Evolutionary conservation across 2,113 vertebrate species (phyloP), one percentile per base, ranked within the genome.

Genomic region (Lucifuga dentata): DNA sequence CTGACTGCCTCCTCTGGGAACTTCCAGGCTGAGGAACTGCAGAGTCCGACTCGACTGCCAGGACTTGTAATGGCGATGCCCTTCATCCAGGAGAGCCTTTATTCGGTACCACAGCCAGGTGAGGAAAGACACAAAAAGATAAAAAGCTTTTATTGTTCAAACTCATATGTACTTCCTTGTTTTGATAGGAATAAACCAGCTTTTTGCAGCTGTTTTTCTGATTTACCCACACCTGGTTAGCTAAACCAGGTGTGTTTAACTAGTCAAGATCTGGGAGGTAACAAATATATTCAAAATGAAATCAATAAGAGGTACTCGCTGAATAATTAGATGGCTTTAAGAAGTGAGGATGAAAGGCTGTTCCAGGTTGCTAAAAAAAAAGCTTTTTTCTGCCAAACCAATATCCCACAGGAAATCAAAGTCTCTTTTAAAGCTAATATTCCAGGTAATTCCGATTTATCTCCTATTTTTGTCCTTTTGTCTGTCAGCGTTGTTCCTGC

Each of bases 31-130:
- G 49, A 76, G 52, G 93, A 94, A 84, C 68, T 92, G 6, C 76
- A 76, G 26, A 89, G 89, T 64, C 84, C 85, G 0, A 43, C 79
- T 1, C 71, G 81, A 0, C 41, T 90, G 64, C 75, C 89, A 0
- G 92, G 90, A 0, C 41, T 89, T 0, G 72, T 92, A 33, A 86
- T 76, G 71, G 87, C 92, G 0, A 91, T 91, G 89, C 93, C 93
- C 2, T 94, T 94, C 16, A 48, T 89, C 64, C 93, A 94, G 84
- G 90, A 93, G 36, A 85, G 58, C 2, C 81, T 94, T 20, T 92
- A 83, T 65, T 65, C 86, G 1, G 87, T 60, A n/a, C 78, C 86
- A 26, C 89, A 89, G 62, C 92, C 93, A n/a, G 91, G 93, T 94
- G 75, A 86, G 80, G 44, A 46, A 6, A 17, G 44, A 26, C 38